Evolutionary conservation across 53 echinoderm and acorn worm genomes (phyloP), one percentile per base, ranked within the genome.

Genomic region (Arbacia lixula): DNA sequence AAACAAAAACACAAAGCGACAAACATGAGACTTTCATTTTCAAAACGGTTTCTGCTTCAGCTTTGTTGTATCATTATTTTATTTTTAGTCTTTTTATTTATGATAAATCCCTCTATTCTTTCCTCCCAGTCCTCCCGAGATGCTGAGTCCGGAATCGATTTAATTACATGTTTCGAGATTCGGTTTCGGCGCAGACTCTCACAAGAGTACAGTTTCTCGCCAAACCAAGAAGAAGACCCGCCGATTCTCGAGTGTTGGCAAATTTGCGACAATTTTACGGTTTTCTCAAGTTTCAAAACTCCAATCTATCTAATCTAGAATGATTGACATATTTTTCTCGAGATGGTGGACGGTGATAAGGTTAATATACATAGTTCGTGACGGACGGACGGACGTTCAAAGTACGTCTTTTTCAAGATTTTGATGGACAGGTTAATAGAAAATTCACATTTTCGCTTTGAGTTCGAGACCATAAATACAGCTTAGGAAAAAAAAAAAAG

Each of bases 321-420:
- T 69, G 69, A 69, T 69, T 69, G 69, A 27, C 69, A 43, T 16
- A 69, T 43, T n/a, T n/a, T n/a, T 69, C 69, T 69, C 43, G 69
- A 43, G 69, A 69, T 69, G 42, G 25, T 42, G 43, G 43, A 35
- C 41, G 69, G 36, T 24, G 69, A 69, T 69, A 69, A 43, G 17
- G n/a, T n/a, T n/a, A n/a, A n/a, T n/a, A n/a, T n/a, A n/a, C n/a
- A n/a, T n/a, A n/a, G n/a, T n/a, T n/a, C n/a, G n/a, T n/a, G n/a
- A n/a, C n/a, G n/a, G n/a, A n/a, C n/a, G n/a, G n/a, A n/a, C 28
- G 27, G 69, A 69, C 37, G 43, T 27, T 69, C 37, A 43, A 4
- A 4, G 69, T 42, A 14, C 12, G 27, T 69, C 43, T 69, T 69
- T 43, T 42, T 69, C 43, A 42, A 43, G 43, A 69, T 40, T 69